phyloP scores from a whole-genome alignment of 2,888 invertebrate species.

The Dasypogon diadema region DNA sequence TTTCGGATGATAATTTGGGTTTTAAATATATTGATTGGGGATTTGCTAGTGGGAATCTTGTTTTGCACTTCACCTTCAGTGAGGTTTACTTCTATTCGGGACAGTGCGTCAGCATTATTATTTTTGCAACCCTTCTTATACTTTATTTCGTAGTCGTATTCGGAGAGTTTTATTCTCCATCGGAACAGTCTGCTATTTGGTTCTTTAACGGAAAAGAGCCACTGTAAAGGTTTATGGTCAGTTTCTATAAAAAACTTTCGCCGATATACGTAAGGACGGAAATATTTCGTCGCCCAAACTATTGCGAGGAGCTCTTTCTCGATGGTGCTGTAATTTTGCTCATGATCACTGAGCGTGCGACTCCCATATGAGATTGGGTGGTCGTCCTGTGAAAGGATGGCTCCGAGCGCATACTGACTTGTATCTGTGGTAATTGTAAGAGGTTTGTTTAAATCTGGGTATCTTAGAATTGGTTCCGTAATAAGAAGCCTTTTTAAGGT shows the following conservation, averaged over 20 bases:
- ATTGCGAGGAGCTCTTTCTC: slow-evolving; percentile 60
- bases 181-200: slow-evolving; percentile 59
- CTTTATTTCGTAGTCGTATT: slow-evolving; percentile 60
- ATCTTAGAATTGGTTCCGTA: slow-evolving; percentile 45
- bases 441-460: slow-evolving; percentile 55
- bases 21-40: slow-evolving; percentile 10
- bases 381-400: slow-evolving; percentile 59
- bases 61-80: neutral
- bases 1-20: neutral
- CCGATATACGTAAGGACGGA: slow-evolving; percentile 61
- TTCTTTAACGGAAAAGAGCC: slow-evolving; percentile 59
- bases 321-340: slow-evolving; percentile 59
- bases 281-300: too few relatives aligned
- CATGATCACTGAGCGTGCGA: slow-evolving; percentile 58
- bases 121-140: slow-evolving; percentile 56
- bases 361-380: slow-evolving; percentile 60
- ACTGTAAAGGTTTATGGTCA: slow-evolving; percentile 61
- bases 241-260: slow-evolving; percentile 60
- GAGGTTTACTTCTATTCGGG: slow-evolving; percentile 15
- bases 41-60: slow-evolving; percentile 5
- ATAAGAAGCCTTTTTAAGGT: slow-evolving; percentile 31
- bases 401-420: slow-evolving; percentile 58
- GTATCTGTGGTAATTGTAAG: slow-evolving; percentile 62
- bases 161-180: slow-evolving; percentile 60
- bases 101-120: slow-evolving; percentile 52